Evolutionary conservation across 2,797 vertebrate genomes (phyloP), one percentile per base, ranked within the genome.

Genomic region (Esox masquinongy): DNA sequence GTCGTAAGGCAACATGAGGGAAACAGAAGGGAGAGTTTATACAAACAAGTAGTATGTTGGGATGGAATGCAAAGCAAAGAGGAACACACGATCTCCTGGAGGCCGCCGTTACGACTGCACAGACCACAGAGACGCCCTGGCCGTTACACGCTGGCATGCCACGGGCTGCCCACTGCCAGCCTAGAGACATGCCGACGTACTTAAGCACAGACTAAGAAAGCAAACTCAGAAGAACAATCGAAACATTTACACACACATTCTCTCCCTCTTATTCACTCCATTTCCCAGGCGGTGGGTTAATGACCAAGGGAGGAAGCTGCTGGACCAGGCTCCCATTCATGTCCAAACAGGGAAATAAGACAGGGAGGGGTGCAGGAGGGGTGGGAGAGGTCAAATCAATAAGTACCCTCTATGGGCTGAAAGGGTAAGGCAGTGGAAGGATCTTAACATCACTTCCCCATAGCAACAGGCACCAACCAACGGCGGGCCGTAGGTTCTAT

Each of bases 341-440:
- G 68, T 77, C 75, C 79, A 64, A 78, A 76, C 61, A 71, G 0
- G 0, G 72, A 75, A 78, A 47, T 12, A 47, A 1, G 43, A 47
- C 11, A 29, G 73, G 61, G 77, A 79, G 64, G 77, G 73, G 77
- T 47, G 59, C 1, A 8, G 73, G 50, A 26, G 24, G 68, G 22
- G 68, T 50, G 16, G 9, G 43, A 70, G 77, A 82, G 87, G 86
- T 84, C 86, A 85, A 85, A 88, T 87, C 89, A 87, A 90, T 82
- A 84, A 67, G 80, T 74, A 84, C 80, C 83, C 74, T 49, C 53
- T 34, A 64, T 77, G 82, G 76, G 59, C 72, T 0, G 11, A 68
- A 51, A 63, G 47, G 15, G 66, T 3, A 4, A 61, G 74, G 0
- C 19, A 34, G 73, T 12, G 66, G 34, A 6, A 29, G 76, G 43